Evolutionary conservation across 2,113 vertebrate species (phyloP).

Genomic region (Terrapene triunguis): DNA sequence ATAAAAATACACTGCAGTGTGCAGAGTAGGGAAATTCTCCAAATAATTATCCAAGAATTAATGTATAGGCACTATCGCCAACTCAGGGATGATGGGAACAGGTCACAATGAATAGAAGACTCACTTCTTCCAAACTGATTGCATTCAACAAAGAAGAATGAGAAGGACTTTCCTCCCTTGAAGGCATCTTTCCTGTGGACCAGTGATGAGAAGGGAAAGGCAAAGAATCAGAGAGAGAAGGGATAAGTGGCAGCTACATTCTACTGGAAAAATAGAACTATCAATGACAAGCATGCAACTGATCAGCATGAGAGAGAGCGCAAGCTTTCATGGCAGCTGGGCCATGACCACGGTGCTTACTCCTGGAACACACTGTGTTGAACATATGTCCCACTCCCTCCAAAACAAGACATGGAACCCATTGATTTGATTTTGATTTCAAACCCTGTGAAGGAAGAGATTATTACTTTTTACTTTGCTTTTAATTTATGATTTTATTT

Average conservation of each 20-base stretch:
- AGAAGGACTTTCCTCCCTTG: background rate
- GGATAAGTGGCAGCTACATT: background rate
- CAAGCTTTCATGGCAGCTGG: background rate
- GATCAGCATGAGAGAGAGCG: background rate
- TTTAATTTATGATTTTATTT: fast-evolving
- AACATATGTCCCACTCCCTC: background rate
- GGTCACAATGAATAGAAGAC: background rate
- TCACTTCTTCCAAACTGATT: background rate
- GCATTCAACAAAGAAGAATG: background rate
- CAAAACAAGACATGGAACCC: background rate
- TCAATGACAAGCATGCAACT: background rate
- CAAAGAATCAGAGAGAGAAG: background rate
- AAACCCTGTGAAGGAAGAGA: background rate
- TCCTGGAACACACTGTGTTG: background rate
- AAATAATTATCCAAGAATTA: background rate
- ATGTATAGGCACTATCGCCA: background rate
- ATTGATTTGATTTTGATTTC: background rate
- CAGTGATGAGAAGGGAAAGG: background rate
- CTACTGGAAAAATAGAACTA: background rate
- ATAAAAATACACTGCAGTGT: background rate
- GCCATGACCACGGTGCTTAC: background rate
- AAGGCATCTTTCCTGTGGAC: background rate
- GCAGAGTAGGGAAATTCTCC: background rate
- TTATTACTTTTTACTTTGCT: background rate
- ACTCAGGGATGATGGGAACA: background rate